phyloP scores from a whole-genome alignment of 1,140 invertebrate species.

The Callitettix versicolor region DNA sequence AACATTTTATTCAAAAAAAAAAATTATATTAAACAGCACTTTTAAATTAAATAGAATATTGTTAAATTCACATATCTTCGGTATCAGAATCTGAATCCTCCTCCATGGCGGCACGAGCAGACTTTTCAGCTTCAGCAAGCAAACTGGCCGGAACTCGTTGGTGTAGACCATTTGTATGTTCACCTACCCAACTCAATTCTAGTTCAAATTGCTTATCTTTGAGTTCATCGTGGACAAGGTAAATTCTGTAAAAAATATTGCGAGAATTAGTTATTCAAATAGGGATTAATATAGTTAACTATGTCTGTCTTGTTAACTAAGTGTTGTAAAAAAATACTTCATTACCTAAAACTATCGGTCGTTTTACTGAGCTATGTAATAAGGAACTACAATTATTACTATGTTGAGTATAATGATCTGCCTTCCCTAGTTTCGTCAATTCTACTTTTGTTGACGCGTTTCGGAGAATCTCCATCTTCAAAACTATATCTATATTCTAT shows the following conservation, averaged over 20 bases:
- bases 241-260: slow-evolving; percentile 64
- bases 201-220: slow-evolving; percentile 98
- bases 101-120: slow-evolving; percentile 70
- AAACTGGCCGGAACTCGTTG: slow-evolving; percentile 54
- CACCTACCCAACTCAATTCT: slow-evolving; percentile 93
- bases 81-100: slow-evolving; percentile 76
- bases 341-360: too few species aligned
- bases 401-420: too few species aligned
- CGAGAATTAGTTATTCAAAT: not conserved
- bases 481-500: too few species aligned
- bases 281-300: not conserved
- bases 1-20: too few species aligned
- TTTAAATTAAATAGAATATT: slow-evolving; percentile 27
- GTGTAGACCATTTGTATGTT: slow-evolving; percentile 64
- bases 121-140: slow-evolving; percentile 61
- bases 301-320: too few species aligned
- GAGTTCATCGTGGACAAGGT: slow-evolving; percentile 93
- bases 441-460: too few species aligned
- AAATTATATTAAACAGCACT: too few species aligned
- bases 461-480: too few species aligned
- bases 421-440: too few species aligned
- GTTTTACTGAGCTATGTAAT: too few species aligned
- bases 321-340: too few species aligned
- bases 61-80: slow-evolving; percentile 48
- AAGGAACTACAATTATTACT: too few species aligned